Base-by-base conservation (phyloP, 2,888 invertebrate genomes). In the Pollenia griseotomentosa region DNA sequence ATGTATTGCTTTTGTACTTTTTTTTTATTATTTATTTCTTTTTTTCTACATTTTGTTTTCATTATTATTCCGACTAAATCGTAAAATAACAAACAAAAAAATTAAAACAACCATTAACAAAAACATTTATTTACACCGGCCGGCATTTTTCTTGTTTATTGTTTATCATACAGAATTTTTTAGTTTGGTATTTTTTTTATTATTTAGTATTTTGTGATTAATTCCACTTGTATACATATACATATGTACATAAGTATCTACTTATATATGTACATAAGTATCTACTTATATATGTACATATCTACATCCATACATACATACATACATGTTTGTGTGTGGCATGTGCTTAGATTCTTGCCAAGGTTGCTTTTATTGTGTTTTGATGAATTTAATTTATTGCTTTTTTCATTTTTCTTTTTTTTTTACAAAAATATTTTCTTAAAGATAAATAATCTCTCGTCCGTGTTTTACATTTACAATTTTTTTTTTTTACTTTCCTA, bases 131-230 rank as follows among this genome's bases (percentile, higher is more conserved):
- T 80, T 84, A 68, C 59, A 75, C 86, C 86, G 86, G 86, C 86
- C 86, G 86, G 86, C 83, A 71, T 83, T 74, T 86, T 82, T 82
- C 19, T 51, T 80, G n/a, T 53, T 70, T 82, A 71, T 61, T 86
- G 53, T 82, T 86, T 81, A 71, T 75, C 55, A 57, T 33, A 16
- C 42, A 71, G 16, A 63, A 55, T 77, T 78, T 57, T 74, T 59
- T 51, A 19, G 11, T 53, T 44, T 44, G 55, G n/a, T 71, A 53
- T 61, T 75, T 73, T 51, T 48, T 63, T 75, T 42, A 12, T 40
- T 61, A 46, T 65, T 51, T 53, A 61, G 44, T 48, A 74, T 63
- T 74, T 70, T 59, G 19, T 77, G 63, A 81, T 81, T 81, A 71
- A 73, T 77, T 85, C 77, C 48, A 53, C 46, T 81, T 79, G 23